Evolutionary conservation across 1,140 invertebrate genomes (phyloP), one percentile per base, ranked within the genome.

Genomic region (Ephestia elutella): DNA sequence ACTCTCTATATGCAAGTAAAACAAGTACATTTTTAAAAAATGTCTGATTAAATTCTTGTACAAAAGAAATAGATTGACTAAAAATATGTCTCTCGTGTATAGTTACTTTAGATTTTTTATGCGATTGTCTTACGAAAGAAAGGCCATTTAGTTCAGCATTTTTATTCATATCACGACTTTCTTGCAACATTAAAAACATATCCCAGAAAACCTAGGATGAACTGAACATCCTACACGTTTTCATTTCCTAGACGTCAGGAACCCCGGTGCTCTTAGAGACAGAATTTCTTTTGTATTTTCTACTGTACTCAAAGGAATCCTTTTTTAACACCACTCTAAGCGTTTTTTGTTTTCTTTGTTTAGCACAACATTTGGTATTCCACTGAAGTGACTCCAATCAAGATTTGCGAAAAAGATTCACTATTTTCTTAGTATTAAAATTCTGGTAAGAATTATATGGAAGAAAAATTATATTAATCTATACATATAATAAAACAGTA

Each of bases 331-430:
- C 38, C 2, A 44, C 15, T 44, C n/a, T 44, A 44, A 44, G n/a
- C 38, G 38, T 44, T 44, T 44, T 17, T 44, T 38, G 32, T 38
- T 38, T 38, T 38, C 32, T 38, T 38, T 38, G 32, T 2, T 44
- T 44, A 17, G 15, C n/a, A 44, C 38, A 44, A 44, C 38, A 44
- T 44, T 44, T 44, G 38, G 38, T 44, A 44, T 44, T 44, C 38
- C 38, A 44, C 13, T 44, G 38, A 2, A 44, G 5, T 17, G n/a
- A 15, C 38, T 44, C 38, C 38, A 44, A 44, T 44, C 38, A 44
- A 44, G 38, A 44, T 44, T 44, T 44, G 38, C n/a, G 2, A 44
- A 15, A 15, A n/a, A 17, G 38, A 44, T 15, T 44, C 15, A 44
- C 15, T 9, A 35, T 35, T 35, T 35, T 9, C 32, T 35, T 13